phyloP scores from a whole-genome alignment of 2,797 vertebrate genomes.

The Chromobotia macracanthus region DNA sequence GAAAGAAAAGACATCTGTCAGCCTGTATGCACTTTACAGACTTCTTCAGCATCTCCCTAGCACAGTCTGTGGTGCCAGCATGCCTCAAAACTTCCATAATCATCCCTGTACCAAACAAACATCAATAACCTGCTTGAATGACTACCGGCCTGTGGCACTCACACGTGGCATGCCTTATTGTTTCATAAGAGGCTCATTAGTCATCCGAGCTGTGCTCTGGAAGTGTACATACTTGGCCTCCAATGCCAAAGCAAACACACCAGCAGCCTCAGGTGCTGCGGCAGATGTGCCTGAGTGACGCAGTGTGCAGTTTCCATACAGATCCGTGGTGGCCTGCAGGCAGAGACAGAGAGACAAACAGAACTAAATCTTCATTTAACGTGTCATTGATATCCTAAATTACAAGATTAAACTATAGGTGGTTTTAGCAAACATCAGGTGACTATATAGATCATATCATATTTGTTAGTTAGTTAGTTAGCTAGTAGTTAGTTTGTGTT shows the following conservation, averaged over 20 bases:
- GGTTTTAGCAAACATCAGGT: too few species aligned
- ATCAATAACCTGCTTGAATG: too few species aligned
- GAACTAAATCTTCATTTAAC: not conserved
- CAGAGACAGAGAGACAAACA: constrained; percentile 58
- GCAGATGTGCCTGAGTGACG: constrained; percentile 98
- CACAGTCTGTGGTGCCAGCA: too few species aligned
- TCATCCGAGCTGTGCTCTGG: constrained; percentile 5
- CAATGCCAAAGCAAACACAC: constrained; percentile 94
- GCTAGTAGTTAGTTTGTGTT: too few species aligned
- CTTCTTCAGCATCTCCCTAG: too few species aligned
- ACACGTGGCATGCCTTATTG: constrained; percentile 24
- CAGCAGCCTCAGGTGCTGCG: constrained; percentile 95
- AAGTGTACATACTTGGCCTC: constrained; percentile 92
- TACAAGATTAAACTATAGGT: not conserved
- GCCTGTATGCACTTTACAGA: too few species aligned
- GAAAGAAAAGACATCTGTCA: too few species aligned
- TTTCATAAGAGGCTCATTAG: constrained; percentile 16
- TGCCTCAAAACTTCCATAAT: too few species aligned
- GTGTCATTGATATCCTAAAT: not conserved
- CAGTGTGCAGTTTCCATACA: constrained; percentile 98
- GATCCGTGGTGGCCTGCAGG: constrained; percentile 94
- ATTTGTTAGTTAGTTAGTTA: too few species aligned
- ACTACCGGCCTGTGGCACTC: too few species aligned
- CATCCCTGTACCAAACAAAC: too few species aligned
- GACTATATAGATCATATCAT: too few species aligned